Conservation (phyloP, 1,140 invertebrate species). For the Heliconius himera region DNA sequence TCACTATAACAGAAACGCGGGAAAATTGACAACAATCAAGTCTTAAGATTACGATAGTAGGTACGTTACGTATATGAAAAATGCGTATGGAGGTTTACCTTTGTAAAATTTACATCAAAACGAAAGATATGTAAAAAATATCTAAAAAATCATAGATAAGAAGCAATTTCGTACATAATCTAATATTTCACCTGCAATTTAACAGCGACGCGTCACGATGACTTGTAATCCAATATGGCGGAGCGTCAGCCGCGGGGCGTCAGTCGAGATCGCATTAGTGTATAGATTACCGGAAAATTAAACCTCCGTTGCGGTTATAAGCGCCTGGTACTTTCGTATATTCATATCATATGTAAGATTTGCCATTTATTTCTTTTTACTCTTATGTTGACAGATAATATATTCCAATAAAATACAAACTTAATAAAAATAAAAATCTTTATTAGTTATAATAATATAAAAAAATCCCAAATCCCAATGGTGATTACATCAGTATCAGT, state of each 20-base stretch:
- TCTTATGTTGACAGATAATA: background rate
- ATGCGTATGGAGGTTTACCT: too few species aligned
- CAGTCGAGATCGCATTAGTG: constrained; percentile 45
- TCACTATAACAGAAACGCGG: too few species aligned
- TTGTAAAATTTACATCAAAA: too few species aligned
- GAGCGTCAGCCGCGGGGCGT: constrained; percentile 43
- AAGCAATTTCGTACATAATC: constrained; percentile 21
- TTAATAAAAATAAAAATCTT: background rate
- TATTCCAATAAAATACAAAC: too few species aligned
- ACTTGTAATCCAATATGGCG: constrained; percentile 47
- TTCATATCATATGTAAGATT: background rate
- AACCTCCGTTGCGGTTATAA: constrained; percentile 32
- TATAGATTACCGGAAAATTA: constrained; percentile 50
- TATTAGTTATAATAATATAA: background rate
- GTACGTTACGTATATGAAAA: too few species aligned
- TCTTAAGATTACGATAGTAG: too few species aligned
- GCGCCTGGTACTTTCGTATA: constrained; percentile 17
- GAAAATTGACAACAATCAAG: too few species aligned
- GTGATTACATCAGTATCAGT: too few species aligned
- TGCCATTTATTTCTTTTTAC: background rate
- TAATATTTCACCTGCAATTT: constrained; percentile 37
- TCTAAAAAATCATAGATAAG: background rate
- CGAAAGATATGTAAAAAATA: background rate
- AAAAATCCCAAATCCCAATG: too few species aligned
- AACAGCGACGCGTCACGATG: constrained; percentile 31